Percentiles rank a stretch among this genome's conserved stretches.
Evolutionary conservation across 2,888 invertebrate species (phyloP).

Genomic region (Trissolcus brochymenae): DNA sequence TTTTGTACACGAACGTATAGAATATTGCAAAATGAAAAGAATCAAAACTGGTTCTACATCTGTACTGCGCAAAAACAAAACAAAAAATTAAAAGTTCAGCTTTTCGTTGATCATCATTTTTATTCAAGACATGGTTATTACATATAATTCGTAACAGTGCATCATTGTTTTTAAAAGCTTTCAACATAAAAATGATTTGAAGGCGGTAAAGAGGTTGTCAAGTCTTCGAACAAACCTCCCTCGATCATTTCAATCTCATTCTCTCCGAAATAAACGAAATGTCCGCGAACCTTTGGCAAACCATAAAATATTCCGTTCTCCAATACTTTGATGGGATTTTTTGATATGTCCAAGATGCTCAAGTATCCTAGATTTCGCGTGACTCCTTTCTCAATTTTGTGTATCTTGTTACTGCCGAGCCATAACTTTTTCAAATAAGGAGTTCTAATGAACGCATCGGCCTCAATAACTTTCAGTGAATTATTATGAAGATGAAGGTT

Average conservation of each 20-base stretch:
- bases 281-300: constrained; percentile 50
- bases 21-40: no score
- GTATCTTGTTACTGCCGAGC: constrained; percentile 72
- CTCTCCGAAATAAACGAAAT: constrained; percentile 55
- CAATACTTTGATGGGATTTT: constrained; percentile 72
- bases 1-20: no score
- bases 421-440: constrained; percentile 74
- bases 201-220: no score
- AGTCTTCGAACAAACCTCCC: constrained; percentile 61
- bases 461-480: constrained; percentile 56
- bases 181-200: no score
- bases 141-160: no score
- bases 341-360: constrained; percentile 73
- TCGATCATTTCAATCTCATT: constrained; percentile 59
- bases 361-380: constrained; percentile 75
- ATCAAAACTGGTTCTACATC: no score
- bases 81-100: no score
- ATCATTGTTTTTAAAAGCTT: no score
- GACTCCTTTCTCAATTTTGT: constrained; percentile 73
- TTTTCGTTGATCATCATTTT: no score
- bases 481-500: constrained; percentile 61
- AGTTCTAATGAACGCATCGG: constrained; percentile 75
- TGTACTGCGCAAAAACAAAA: no score
- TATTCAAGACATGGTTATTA: no score
- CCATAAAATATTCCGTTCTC: constrained; percentile 66